phyloP scores from a whole-genome alignment of 2,797 vertebrate species.

The Cichlasoma orientale region DNA sequence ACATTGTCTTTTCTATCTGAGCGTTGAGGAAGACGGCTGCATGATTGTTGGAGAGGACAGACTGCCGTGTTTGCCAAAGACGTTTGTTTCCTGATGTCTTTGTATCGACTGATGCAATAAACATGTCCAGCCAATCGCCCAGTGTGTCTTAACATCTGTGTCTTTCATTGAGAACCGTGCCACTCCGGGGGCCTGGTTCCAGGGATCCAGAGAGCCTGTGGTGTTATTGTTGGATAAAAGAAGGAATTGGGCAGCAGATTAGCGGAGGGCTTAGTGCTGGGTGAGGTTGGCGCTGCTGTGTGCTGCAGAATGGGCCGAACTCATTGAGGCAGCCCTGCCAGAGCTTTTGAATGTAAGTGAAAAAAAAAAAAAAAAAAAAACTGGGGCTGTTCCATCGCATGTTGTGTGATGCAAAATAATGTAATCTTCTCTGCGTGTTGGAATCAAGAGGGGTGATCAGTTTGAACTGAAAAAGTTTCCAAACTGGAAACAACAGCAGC shows the following conservation, averaged over 20 bases:
- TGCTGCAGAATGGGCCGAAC: slow-evolving; percentile 43
- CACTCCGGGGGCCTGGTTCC: slow-evolving; percentile 48
- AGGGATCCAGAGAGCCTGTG: slow-evolving; percentile 53
- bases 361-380: slow-evolving; percentile 5
- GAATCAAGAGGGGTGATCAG: slow-evolving; percentile 42
- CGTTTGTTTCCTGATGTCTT: slow-evolving; percentile 56
- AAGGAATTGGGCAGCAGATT: slow-evolving; percentile 72
- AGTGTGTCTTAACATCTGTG: slow-evolving; percentile 66
- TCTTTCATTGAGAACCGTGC: slow-evolving; percentile 47
- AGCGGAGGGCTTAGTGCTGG: slow-evolving; percentile 59
- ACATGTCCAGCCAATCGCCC: slow-evolving; percentile 56
- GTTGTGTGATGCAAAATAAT: slow-evolving; percentile 57
- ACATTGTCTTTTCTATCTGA: slow-evolving; percentile 61
- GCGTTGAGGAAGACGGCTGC: slow-evolving; percentile 37
- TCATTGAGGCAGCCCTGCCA: slow-evolving; percentile 37
- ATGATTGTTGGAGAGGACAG: slow-evolving; percentile 38
- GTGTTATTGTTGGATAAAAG: slow-evolving; percentile 62
- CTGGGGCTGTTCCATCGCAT: slow-evolving; percentile 41
- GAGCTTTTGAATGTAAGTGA: slow-evolving; percentile 34
- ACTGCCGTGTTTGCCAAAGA: slow-evolving; percentile 48
- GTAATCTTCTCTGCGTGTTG: slow-evolving; percentile 50
- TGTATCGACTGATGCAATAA: slow-evolving; percentile 76
- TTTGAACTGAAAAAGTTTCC: slow-evolving; percentile 37
- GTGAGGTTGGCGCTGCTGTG: slow-evolving; percentile 39
- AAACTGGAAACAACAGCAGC: slow-evolving; percentile 27